Evolutionary conservation across 2,797 vertebrate species (phyloP).

Genomic region (Carcharodon carcharias): DNA sequence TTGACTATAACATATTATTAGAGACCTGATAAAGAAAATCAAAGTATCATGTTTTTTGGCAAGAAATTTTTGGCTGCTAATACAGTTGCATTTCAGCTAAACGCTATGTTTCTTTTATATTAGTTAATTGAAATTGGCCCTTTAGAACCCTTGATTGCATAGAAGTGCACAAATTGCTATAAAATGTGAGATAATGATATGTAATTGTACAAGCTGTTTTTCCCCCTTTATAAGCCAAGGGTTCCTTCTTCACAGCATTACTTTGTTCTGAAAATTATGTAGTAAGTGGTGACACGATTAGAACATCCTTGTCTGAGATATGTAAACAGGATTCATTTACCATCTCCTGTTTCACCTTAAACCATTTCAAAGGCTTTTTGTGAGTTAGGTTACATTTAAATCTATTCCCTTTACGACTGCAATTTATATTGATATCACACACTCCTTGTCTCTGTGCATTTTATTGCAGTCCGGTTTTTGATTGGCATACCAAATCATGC

Average conservation of each 20-base stretch:
- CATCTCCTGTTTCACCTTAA: background rate
- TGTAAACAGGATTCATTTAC: conserved; percentile 11
- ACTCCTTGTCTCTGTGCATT: background rate
- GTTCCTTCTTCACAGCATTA: background rate
- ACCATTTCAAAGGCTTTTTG: background rate
- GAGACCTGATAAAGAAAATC: conserved; percentile 2
- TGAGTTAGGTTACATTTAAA: background rate
- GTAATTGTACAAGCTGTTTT: conserved; percentile 47
- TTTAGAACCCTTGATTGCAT: conserved; percentile 51
- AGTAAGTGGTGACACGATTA: background rate
- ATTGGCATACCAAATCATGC: background rate
- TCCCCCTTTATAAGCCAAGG: conserved; percentile 44
- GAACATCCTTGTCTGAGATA: background rate
- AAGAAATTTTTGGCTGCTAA: conserved; percentile 8
- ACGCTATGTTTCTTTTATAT: conserved; percentile 46
- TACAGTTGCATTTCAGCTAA: conserved; percentile 44
- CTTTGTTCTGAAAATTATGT: background rate
- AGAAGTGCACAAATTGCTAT: conserved; percentile 47
- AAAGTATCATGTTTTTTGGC: conserved; percentile 15
- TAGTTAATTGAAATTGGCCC: conserved; percentile 50
- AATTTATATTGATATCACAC: background rate
- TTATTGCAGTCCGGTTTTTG: background rate
- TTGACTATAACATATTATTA: background rate
- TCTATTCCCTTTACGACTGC: background rate
- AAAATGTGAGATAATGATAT: conserved; percentile 50